These are phyloP conservation scores for Aphelenchoides avenae DNA, from an alignment of 1,140 invertebrate species.

Conservation along the genomic window DNA sequence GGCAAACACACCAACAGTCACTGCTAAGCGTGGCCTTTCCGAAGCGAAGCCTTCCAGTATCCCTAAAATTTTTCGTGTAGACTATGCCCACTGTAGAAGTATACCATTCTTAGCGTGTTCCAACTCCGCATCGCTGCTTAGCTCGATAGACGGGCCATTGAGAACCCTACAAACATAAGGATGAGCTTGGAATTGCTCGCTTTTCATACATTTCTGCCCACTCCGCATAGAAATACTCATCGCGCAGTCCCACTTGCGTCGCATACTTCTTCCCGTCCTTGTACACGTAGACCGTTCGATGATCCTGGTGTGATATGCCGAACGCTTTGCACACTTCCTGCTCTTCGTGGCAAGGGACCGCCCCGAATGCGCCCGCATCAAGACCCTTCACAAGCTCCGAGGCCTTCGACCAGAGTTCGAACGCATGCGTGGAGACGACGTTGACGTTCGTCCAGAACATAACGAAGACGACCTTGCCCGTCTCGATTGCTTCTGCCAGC, in stretches of 20 bases:
- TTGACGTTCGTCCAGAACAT: slow-evolving; percentile 35
- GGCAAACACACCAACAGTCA: slow-evolving; percentile 37
- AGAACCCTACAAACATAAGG: slow-evolving; percentile 24
- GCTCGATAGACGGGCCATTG: slow-evolving; percentile 3
- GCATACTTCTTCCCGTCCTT: slow-evolving; percentile 23
- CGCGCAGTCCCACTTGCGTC: slow-evolving; percentile 32
- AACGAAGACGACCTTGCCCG: slow-evolving; percentile 23
- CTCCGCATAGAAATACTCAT: slow-evolving; percentile 35
- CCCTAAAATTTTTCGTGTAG: slow-evolving; percentile 1
- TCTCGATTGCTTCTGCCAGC: slow-evolving; percentile 20
- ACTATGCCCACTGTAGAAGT: too few relatives aligned
- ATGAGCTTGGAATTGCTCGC: background rate
- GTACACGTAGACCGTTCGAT: slow-evolving; percentile 36
- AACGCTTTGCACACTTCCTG: slow-evolving; percentile 35
- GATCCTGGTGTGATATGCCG: slow-evolving; percentile 29
- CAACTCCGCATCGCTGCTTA: slow-evolving; percentile 15
- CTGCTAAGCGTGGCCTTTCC: slow-evolving; percentile 5
- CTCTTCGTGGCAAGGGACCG: slow-evolving; percentile 38
- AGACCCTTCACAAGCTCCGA: slow-evolving; percentile 3
- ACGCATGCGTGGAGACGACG: slow-evolving; percentile 32
- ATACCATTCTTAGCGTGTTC: slow-evolving; percentile 16
- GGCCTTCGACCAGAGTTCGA: slow-evolving; percentile 23
- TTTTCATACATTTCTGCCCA: slow-evolving; percentile 25
- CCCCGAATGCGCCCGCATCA: slow-evolving; percentile 19
- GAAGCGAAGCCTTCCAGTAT: slow-evolving; percentile 1